A percentile compares a stretch with the other conserved stretches of the same genome.
phyloP scores from a whole-genome alignment of 1,140 invertebrate genomes.

The Bombus balteatus region DNA sequence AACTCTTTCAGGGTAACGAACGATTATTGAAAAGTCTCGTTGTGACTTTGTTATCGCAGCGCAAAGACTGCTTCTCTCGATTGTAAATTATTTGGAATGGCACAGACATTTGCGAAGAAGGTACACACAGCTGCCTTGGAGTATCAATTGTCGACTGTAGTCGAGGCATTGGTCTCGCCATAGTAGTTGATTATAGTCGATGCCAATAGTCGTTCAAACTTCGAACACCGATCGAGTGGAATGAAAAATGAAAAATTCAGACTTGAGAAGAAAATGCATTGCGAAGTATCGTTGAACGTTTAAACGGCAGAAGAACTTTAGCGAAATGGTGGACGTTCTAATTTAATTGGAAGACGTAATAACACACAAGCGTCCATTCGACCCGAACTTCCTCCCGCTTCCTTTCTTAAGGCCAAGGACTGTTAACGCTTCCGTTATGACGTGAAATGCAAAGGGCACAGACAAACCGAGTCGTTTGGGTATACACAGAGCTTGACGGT shows the following conservation, averaged over 20 bases:
- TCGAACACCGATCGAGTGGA: neutral
- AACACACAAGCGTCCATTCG: neutral
- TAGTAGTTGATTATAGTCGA: neutral
- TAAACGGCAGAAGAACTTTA: neutral
- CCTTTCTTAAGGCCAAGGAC: conserved; percentile 6
- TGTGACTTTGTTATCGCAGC: neutral
- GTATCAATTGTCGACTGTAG: neutral
- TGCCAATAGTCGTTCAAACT: neutral
- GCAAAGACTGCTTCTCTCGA: neutral
- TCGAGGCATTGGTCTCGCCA: neutral
- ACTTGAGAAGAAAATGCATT: neutral
- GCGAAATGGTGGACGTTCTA: neutral
- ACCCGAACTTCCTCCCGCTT: neutral
- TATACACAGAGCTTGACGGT: neutral
- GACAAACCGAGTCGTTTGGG: neutral
- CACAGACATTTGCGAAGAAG: neutral
- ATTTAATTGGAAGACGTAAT: neutral
- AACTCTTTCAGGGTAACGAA: neutral
- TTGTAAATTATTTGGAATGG: neutral
- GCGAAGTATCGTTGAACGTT: neutral
- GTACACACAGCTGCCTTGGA: conserved; percentile 13
- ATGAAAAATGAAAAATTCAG: neutral
- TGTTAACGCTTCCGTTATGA: neutral
- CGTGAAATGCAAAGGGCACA: neutral
- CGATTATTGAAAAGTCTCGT: neutral